Evolutionary conservation across 2,797 vertebrate genomes (phyloP), one percentile per base, ranked within the genome.

Genomic region (Orestias chungarensis): DNA sequence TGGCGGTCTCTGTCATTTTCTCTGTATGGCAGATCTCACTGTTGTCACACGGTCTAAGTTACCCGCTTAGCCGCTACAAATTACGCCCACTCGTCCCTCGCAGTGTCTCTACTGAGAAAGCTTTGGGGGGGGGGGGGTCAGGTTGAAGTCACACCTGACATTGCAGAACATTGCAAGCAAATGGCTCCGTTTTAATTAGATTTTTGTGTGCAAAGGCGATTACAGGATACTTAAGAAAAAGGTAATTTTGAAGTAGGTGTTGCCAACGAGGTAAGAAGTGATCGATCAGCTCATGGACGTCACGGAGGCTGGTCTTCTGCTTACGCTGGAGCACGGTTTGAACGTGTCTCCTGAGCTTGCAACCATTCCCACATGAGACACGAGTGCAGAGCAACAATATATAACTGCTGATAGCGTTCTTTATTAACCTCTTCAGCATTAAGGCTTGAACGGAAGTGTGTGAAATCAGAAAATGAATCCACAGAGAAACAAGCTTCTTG

Each of bases 141-240:
- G 67, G 74, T 83, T 78, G 64, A 35, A 84, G 86, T 89, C 85
- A 90, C 80, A 89, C 82, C 88, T 73, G 31, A 65, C 62, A 44
- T 65, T 68, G 88, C 86, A 81, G 83, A 91, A 90, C 79, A 90
- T 89, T 81, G 69, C 8, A 1, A 80, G 70, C 86, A 86, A 91
- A 91, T 90, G 78, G 80, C 80, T 85, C 50, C 6, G 25, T 88
- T 86, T 83, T 83, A 74, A 88, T 89, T 80, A 80, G 79, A 87
- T 84, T n/a, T n/a, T n/a, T 84, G 73, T 80, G 78, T 70, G 67
- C 78, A 86, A 80, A 78, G 72, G 85, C 86, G 87, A 85, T 90
- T 89, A 87, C 64, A 66, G 57, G 78, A 82, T 86, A 72, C 89
- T 91, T 89, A 88, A 68, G 75, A 80, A 77, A 81, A 84, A 89